These are phyloP conservation scores for Numenius phaeopus DNA, from an alignment of 2,797 vertebrate species.

Conservation along the genomic window DNA sequence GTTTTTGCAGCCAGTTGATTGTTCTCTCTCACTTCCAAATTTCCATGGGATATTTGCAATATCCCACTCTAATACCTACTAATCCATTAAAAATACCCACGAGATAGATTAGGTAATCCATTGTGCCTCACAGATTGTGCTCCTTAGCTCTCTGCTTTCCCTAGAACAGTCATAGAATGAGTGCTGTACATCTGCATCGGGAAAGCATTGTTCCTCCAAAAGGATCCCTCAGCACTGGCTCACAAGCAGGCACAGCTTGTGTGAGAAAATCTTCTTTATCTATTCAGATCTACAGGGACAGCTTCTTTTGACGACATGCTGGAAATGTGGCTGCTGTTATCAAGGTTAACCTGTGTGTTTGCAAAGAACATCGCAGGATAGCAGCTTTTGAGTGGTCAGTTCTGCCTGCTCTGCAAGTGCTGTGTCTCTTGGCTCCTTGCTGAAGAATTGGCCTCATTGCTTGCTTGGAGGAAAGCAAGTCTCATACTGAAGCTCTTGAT, in stretches of 20 bases:
- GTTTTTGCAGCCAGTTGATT: slow-evolving; percentile 47
- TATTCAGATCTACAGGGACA: neutral
- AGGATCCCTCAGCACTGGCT: slow-evolving; percentile 1
- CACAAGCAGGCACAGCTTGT: slow-evolving; percentile 15
- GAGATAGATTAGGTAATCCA: slow-evolving; percentile 52
- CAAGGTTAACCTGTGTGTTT: neutral
- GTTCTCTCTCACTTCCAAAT: slow-evolving; percentile 57
- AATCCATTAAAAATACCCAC: slow-evolving; percentile 61
- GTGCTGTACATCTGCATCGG: neutral
- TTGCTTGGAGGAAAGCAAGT: neutral
- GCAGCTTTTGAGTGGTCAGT: neutral
- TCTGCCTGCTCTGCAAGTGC: neutral
- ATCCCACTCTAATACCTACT: slow-evolving; percentile 55
- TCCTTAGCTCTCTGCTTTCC: slow-evolving; percentile 18
- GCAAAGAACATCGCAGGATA: neutral
- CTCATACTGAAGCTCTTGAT: neutral
- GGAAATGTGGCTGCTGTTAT: neutral
- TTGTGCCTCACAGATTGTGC: slow-evolving; percentile 31
- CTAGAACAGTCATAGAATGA: neutral
- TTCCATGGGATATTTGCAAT: slow-evolving; percentile 62
- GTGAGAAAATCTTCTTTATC: neutral
- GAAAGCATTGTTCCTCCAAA: neutral
- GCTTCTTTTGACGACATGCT: neutral
- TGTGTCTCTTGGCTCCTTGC: neutral
- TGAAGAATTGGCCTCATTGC: neutral